Base-by-base conservation (phyloP, 2,113 vertebrate species). In the Myrmecophaga tridactyla region DNA sequence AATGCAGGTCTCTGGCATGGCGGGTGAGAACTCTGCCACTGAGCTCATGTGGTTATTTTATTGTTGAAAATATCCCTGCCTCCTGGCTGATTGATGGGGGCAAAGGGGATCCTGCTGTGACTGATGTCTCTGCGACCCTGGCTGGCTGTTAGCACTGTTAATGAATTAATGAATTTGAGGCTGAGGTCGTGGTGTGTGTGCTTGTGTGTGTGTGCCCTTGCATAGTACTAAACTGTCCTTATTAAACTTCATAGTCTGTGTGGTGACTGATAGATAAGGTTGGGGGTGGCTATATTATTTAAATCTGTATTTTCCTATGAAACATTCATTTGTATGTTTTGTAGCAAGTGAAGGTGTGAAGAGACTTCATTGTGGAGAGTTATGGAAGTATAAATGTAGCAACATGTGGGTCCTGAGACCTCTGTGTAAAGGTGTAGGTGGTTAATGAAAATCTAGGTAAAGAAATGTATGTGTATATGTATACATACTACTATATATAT, bases 361-460 rank as follows among this genome's bases (percentile, higher is more conserved):
- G 58, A 51, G 18, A 34, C 48, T 78, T 56, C 27, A 2, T 10
- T 7, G 25, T 4, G 23, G 48, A 77, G 82, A 29, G 17, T 76
- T 36, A 6, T 27, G 27, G 75, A 53, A 21, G 13, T 48, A 3
- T 18, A 1, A 15, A 9, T 0, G 1, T 34, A 23, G 36, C 7
- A 7, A 13, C 13, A 1, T 21, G 15, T n/a, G 5, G 73, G 36
- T 39, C 0, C 20, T 21, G n/a, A 92, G 75, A 43, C 13, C 17
- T 75, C 29, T 27, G 11, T 43, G 17, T 36, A 4, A n/a, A 23
- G 67, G 7, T 27, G 6, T 7, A 69, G 34, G 65, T 43, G 39
- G 36, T 17, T 43, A 43, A 20, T 46, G 78, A 39, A 51, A n/a
- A 60, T 92, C 41, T 25, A 67, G 69, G 51, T 73, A 20, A 60